phyloP scores from a whole-genome alignment of 1,140 invertebrate species.

The Drosophila tani region DNA sequence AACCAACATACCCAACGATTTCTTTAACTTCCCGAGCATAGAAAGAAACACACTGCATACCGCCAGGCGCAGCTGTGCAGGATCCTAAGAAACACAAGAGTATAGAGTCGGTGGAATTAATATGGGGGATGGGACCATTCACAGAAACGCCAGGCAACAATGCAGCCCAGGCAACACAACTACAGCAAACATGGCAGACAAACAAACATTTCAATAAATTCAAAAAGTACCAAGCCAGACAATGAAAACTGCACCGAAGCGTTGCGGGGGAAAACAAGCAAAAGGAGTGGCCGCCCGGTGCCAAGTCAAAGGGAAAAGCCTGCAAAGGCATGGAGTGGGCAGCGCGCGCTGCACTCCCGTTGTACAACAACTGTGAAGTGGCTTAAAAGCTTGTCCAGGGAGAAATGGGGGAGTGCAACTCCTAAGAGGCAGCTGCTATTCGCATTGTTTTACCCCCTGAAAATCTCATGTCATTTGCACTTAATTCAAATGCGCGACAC shows the following conservation, averaged over 20 bases:
- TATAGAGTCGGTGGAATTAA: not conserved
- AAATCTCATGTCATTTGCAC: conserved; percentile 84
- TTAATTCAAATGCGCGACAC: conserved; percentile 85
- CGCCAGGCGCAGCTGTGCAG: conserved; percentile 49
- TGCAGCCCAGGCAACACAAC: conserved; percentile 46
- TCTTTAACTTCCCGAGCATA: not conserved
- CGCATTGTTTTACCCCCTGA: conserved; percentile 49
- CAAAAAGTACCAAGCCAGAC: conserved; percentile 62
- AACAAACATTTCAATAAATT: conserved; percentile 84
- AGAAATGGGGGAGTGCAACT: conserved; percentile 12
- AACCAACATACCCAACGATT: not conserved
- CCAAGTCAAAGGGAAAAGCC: conserved; percentile 22
- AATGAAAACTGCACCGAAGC: conserved; percentile 53
- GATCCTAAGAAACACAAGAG: conserved; percentile 14
- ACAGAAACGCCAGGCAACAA: conserved; percentile 37
- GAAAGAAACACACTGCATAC: conserved; percentile 38
- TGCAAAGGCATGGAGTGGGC: not conserved
- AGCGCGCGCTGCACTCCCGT: conserved; percentile 7
- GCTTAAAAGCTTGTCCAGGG: conserved; percentile 74
- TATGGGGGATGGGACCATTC: conserved; percentile 2
- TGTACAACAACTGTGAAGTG: conserved; percentile 69
- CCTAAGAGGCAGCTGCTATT: conserved; percentile 48
- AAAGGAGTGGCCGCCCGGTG: conserved; percentile 67
- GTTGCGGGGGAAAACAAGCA: conserved; percentile 58
- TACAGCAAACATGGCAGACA: conserved; percentile 57